Evolutionary conservation across 2,888 invertebrate species (phyloP).

Genomic region (Rotaria sp.): DNA sequence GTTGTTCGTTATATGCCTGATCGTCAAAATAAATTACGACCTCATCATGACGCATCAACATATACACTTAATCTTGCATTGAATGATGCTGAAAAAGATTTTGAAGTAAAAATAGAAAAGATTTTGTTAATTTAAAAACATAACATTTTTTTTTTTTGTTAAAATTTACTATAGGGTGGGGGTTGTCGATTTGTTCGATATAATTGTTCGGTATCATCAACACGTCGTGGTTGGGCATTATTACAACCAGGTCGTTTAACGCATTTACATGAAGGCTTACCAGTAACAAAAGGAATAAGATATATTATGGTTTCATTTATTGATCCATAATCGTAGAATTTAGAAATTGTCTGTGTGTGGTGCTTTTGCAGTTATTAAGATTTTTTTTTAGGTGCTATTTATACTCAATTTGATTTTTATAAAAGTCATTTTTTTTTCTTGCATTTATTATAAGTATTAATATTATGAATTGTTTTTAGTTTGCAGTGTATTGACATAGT

Average conservation of each 20-base stretch:
- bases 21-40: conserved; percentile 83
- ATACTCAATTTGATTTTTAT: not conserved
- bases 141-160: no score
- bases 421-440: not conserved
- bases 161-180: conserved; percentile 63
- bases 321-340: conserved; percentile 68
- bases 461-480: not conserved
- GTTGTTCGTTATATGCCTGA: conserved; percentile 91
- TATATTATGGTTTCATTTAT: conserved; percentile 98
- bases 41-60: conserved; percentile 96
- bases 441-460: not conserved
- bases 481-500: not conserved
- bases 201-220: conserved; percentile 82
- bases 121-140: not conserved
- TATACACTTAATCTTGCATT: conserved; percentile 92
- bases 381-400: not conserved
- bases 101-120: conserved; percentile 52
- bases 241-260: conserved; percentile 95
- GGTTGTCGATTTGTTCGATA: conserved; percentile 89
- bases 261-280: conserved; percentile 89
- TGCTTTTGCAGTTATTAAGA: not conserved
- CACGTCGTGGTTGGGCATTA: conserved; percentile 72
- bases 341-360: not conserved
- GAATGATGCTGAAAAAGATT: conserved; percentile 65
- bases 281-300: conserved; percentile 78